phyloP scores from a whole-genome alignment of 2,113 vertebrate species.

The Tupaia chinensis region DNA sequence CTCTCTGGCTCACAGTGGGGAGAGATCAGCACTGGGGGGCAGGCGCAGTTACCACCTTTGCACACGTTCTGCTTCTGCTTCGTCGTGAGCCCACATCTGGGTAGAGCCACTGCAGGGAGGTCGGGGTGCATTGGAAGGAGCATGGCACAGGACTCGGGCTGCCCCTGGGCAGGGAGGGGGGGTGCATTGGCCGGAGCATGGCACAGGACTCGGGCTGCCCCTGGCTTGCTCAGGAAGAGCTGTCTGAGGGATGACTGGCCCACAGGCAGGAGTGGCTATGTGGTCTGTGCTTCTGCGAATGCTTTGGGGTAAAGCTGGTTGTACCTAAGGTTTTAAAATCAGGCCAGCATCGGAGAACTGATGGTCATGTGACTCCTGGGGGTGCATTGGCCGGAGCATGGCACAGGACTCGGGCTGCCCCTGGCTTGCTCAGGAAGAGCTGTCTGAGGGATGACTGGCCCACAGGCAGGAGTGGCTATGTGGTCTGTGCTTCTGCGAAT shows the following conservation, averaged over 20 bases:
- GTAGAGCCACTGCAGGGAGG: fast-evolving
- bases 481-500: neutral
- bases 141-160: fast-evolving
- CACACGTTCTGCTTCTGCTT: too few species aligned
- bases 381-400: too few species aligned
- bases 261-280: neutral
- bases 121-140: neutral
- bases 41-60: neutral
- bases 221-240: neutral
- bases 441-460: neutral
- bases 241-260: neutral
- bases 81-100: fast-evolving
- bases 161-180: neutral
- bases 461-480: neutral
- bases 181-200: too few species aligned
- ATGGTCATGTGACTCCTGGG: too few species aligned
- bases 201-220: too few species aligned
- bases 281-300: neutral
- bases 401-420: too few species aligned
- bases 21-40: neutral
- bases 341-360: too few species aligned
- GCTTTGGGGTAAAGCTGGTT: fast-evolving
- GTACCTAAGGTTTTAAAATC: neutral
- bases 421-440: neutral
- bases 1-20: neutral